These are phyloP conservation scores for Vipera latastei DNA, from an alignment of 2,797 vertebrate genomes.

Conservation along the genomic window DNA sequence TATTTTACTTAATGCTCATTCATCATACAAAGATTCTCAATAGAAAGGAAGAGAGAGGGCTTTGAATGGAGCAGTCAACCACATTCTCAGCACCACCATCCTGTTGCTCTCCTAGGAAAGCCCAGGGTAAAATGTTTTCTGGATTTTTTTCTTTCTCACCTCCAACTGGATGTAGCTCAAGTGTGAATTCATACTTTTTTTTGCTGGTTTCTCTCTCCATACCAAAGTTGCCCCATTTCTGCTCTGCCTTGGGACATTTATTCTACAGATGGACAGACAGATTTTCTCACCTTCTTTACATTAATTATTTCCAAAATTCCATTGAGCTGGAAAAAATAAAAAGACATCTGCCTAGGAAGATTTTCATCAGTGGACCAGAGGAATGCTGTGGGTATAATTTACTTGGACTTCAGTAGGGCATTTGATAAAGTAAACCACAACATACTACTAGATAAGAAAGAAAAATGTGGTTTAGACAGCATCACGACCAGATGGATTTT, in stretches of 20 bases:
- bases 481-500: no score
- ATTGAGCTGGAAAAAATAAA: not conserved
- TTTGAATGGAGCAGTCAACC: not conserved
- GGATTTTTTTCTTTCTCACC: not conserved
- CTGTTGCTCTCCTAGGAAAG: not conserved
- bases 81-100: not conserved
- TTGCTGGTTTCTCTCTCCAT: not conserved
- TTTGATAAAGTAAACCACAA: no score
- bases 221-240: not conserved
- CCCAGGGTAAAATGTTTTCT: not conserved
- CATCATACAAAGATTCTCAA: not conserved
- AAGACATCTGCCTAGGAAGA: not conserved
- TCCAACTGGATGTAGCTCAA: not conserved
- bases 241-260: not conserved
- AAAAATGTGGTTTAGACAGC: no score
- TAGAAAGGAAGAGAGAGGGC: not conserved
- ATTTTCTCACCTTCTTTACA: not conserved
- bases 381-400: no score
- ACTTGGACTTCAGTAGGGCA: no score
- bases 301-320: not conserved
- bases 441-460: no score
- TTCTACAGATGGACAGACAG: not conserved
- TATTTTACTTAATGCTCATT: not conserved
- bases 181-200: not conserved
- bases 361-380: not conserved